Base-by-base conservation (phyloP, 2,113 vertebrate species). In the Symphodus melops region DNA sequence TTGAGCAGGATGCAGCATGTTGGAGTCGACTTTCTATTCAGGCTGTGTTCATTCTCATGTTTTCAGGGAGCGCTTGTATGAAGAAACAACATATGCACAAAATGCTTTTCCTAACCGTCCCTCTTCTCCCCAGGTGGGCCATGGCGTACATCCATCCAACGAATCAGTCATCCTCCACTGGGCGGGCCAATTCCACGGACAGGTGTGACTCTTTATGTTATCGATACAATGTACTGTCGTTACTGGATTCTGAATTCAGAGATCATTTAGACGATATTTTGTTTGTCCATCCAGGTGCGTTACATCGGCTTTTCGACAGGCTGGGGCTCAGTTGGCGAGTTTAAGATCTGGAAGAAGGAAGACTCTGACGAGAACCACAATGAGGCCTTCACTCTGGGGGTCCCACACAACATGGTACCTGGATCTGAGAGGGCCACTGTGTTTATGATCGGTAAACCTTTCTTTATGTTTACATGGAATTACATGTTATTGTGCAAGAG, bases 231-330 rank as follows among this genome's bases (percentile, higher is more conserved):
- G 21, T 49, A 19, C 49, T 2, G 14, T 14, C 21, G 3, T 28
- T 66, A 5, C 8, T 57, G 20, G 5, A 25, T n/a, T 63, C 21
- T 70, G 0, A 33, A 1, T 36, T 72, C 41, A 21, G 1, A 21
- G 7, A 57, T 66, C 0, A 53, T 52, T 46, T 42, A 9, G 5
- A 44, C 14, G 10, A 46, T 6, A 42, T 20, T 41, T 36, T 21
- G 5, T 64, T 77, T 80, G 3, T 1, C 0, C 12, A 14, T 69
- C 8, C 54, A 93, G 90, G 95, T 98, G 76, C 94, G 93, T 81
- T 95, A 97, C 84, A 93, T 98, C 28, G 97, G 97, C 77, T 98
- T 98, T 92, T 98, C 97, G 75, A 98, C 97, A 13, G 97, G 97
- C 82, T 98, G 96, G 97, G 97, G 97, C 78, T 98, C 97, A 28